Evolutionary conservation across 37 sponge, comb jelly and placozoan species (phyloP).

Genomic region (Theonella swinhoei): DNA sequence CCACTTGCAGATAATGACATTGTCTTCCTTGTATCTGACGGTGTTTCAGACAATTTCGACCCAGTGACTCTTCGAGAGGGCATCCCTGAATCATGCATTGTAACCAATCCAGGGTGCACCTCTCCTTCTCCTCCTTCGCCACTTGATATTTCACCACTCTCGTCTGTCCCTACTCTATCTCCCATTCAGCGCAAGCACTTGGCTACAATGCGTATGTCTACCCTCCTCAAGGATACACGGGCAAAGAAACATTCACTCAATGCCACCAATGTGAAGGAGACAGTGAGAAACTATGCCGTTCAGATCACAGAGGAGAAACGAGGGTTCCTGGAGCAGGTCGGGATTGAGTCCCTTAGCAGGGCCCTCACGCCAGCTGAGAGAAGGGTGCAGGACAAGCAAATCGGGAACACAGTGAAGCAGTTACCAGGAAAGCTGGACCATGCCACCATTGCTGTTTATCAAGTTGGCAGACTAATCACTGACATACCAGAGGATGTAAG

Average conservation of each 20-base stretch:
- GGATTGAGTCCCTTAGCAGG: slow-evolving; percentile 7
- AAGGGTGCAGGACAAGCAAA: slow-evolving; percentile 38
- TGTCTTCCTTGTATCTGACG: slow-evolving; percentile 73
- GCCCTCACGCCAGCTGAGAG: slow-evolving; percentile 39
- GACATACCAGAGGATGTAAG: background rate
- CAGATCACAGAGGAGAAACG: slow-evolving; percentile 68
- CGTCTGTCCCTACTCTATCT: slow-evolving; percentile 18
- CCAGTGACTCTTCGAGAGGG: slow-evolving; percentile 68
- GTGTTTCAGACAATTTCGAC: slow-evolving; percentile 80
- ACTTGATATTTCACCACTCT: background rate
- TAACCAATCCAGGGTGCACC: background rate
- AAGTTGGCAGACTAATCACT: slow-evolving; percentile 19
- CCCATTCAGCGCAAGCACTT: slow-evolving; percentile 43
- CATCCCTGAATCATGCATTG: background rate
- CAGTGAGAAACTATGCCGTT: slow-evolving; percentile 37
- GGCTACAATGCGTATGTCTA: slow-evolving; percentile 8
- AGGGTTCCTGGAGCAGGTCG: slow-evolving; percentile 51
- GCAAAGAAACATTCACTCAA: background rate
- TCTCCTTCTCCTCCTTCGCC: slow-evolving; percentile 2
- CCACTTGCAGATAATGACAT: slow-evolving; percentile 60
- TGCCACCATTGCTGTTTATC: slow-evolving; percentile 68
- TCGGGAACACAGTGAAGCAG: slow-evolving; percentile 34
- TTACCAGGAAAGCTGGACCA: slow-evolving; percentile 88
- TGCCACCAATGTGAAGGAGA: slow-evolving; percentile 40
- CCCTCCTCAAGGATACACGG: slow-evolving; percentile 6